phyloP scores from a whole-genome alignment of 2,113 vertebrate genomes.

The Xyliphius kryptos region DNA sequence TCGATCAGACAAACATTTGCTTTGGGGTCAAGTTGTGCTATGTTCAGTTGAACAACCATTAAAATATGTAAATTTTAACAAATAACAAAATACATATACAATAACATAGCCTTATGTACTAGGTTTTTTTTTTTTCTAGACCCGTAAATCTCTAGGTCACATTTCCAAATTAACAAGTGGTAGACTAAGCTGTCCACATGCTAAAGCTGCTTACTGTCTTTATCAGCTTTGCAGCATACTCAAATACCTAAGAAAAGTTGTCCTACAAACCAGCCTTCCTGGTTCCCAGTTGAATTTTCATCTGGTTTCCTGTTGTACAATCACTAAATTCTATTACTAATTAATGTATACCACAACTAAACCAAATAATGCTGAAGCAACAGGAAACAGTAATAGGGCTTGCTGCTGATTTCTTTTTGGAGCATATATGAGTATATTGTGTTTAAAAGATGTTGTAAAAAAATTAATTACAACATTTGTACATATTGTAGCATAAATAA shows the following conservation, averaged over 20 bases:
- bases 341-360: no score
- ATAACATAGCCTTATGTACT: not conserved
- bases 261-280: conserved; percentile 46
- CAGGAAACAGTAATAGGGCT: no score
- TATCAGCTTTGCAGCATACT: conserved; percentile 61
- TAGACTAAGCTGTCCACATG: conserved; percentile 48
- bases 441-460: no score
- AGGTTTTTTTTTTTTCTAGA: not conserved
- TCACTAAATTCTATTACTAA: not conserved
- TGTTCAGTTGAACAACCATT: not conserved
- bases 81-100: not conserved
- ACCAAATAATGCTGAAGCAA: no score
- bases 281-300: conserved; percentile 5
- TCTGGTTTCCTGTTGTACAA: not conserved
- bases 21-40: no score
- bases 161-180: conserved; percentile 53
- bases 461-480: no score
- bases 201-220: conserved; percentile 63
- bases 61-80: not conserved
- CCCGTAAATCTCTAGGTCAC: conserved; percentile 42
- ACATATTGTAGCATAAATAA: no score
- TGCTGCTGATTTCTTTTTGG: no score
- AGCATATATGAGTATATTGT: no score
- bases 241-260: conserved; percentile 52
- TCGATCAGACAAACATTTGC: not conserved